A percentile compares a stretch with the other conserved stretches of the same genome.
Evolutionary conservation across 2,113 vertebrate species (phyloP).

Genomic region (Prionailurus viverrinus): DNA sequence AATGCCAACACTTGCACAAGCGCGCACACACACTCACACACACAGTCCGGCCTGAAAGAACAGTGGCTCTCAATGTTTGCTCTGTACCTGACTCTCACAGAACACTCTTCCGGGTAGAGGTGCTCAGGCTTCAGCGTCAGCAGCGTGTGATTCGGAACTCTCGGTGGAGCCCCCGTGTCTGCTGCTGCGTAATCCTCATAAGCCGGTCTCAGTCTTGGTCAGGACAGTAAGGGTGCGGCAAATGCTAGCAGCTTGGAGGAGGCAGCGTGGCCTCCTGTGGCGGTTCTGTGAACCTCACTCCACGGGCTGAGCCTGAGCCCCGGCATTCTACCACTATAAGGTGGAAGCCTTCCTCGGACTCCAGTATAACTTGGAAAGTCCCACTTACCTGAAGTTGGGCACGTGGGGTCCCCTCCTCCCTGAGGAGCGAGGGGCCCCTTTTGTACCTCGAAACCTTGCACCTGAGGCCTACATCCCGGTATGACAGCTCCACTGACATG

Average conservation of each 20-base stretch:
- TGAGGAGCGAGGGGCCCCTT: neutral
- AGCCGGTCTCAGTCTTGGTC: neutral
- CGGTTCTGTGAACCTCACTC: neutral
- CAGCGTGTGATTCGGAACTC: neutral
- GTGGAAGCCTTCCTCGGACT: neutral
- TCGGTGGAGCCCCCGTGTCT: neutral
- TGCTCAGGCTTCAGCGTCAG: neutral
- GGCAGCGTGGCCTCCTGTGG: neutral
- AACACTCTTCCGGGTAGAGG: neutral
- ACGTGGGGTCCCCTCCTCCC: neutral
- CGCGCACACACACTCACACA: rapidly evolving
- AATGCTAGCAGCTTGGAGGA: neutral
- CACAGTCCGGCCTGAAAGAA: neutral
- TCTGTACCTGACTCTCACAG: neutral
- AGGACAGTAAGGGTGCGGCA: neutral
- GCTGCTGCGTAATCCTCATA: neutral
- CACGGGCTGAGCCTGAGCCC: neutral
- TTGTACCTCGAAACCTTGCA: neutral
- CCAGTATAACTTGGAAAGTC: neutral
- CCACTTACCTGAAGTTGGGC: neutral
- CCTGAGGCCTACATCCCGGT: neutral
- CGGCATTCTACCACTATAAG: neutral
- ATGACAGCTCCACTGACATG: neutral
- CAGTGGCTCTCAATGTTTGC: neutral
- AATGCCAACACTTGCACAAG: neutral